Conservation (phyloP, 2,888 invertebrate genomes). For the Chouioia cunea region DNA sequence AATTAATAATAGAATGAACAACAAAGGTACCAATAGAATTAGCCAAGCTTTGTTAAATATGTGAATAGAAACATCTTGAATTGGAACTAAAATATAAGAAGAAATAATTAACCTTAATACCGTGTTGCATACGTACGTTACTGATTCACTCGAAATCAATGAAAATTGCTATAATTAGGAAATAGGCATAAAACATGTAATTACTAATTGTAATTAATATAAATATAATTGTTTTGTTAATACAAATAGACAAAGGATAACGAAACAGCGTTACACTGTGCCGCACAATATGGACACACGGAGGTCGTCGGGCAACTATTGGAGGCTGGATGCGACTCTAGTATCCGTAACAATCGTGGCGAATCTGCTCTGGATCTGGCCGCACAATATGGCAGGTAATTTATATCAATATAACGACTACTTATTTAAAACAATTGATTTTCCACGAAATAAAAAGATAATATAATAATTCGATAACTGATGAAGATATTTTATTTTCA, state of each 20-base stretch:
- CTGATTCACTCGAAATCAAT: no score
- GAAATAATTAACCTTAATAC: no score
- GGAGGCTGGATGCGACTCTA: conserved; percentile 88
- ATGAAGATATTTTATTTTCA: no score
- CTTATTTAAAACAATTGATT: no score
- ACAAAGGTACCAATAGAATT: no score
- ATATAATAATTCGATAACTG: no score
- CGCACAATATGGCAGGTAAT: conserved; percentile 88
- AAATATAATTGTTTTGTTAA: conserved; percentile 10
- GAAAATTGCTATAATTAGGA: not conserved
- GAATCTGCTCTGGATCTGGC: conserved; percentile 96
- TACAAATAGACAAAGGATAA: conserved; percentile 83
- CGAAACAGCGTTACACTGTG: conserved; percentile 93
- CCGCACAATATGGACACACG: conserved; percentile 93
- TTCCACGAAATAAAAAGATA: no score
- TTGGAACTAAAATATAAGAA: no score
- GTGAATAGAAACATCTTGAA: no score
- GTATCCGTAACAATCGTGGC: conserved; percentile 86
- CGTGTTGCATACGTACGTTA: no score
- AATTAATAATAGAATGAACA: no score
- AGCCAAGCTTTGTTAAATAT: no score
- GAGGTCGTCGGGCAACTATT: conserved; percentile 86
- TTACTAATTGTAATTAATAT: not conserved
- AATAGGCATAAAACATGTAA: not conserved
- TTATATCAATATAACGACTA: conserved; percentile 43